Evolutionary conservation across 2,113 vertebrate species (phyloP).

Genomic region (Proteles cristata): DNA sequence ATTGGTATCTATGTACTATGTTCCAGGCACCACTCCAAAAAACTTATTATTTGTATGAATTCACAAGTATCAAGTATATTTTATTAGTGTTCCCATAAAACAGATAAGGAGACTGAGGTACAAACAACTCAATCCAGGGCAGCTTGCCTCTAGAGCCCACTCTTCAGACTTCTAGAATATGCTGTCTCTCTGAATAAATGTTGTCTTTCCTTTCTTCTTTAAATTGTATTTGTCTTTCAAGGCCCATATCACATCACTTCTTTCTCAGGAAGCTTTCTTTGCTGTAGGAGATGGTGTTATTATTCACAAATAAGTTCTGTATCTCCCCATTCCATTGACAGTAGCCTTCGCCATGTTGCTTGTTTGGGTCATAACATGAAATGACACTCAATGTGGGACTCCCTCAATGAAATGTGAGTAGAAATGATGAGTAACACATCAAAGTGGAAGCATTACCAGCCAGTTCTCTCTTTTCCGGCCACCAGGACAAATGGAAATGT

Average conservation of each 20-base stretch:
- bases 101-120: not conserved
- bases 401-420: not conserved
- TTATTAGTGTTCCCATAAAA: not conserved
- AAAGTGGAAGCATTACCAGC: not conserved
- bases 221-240: not conserved
- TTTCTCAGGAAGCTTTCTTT: not conserved
- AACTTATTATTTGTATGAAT: not conserved
- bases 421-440: not conserved
- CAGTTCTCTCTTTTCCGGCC: not conserved
- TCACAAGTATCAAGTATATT: not conserved
- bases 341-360: not conserved
- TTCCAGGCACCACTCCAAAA: not conserved
- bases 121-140: not conserved
- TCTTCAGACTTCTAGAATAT: not conserved
- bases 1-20: not conserved
- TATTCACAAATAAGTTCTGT: not conserved
- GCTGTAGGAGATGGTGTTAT: not conserved
- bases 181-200: not conserved
- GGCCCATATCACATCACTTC: not conserved
- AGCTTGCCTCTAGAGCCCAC: not conserved
- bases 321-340: not conserved
- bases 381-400: not conserved
- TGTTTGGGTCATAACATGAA: not conserved
- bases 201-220: not conserved
- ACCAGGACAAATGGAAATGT: not conserved